phyloP scores from a whole-genome alignment of 2,797 vertebrate genomes.

The Lepidocolaptes lacrymiger region DNA sequence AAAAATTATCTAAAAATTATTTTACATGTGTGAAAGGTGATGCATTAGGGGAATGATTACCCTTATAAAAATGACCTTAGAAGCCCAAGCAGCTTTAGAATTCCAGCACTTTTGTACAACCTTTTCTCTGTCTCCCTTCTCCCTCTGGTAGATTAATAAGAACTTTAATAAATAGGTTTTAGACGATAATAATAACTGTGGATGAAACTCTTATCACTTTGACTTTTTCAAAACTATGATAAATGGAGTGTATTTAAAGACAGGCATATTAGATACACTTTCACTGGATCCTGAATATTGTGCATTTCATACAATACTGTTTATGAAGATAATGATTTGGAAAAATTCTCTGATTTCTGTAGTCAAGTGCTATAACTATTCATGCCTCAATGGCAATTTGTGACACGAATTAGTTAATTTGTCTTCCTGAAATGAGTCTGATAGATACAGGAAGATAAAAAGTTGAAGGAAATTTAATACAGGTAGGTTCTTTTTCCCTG shows the following conservation, averaged over 20 bases:
- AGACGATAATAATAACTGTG: neutral
- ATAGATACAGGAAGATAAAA: neutral
- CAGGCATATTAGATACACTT: neutral
- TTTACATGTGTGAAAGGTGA: neutral
- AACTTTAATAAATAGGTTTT: constrained; percentile 2
- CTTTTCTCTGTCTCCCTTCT: neutral
- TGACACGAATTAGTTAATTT: neutral
- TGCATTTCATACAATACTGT: neutral
- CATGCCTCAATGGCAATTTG: neutral
- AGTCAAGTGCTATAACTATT: neutral
- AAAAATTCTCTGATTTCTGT: neutral
- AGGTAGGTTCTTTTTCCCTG: neutral
- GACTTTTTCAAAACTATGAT: neutral
- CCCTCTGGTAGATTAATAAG: constrained; percentile 16
- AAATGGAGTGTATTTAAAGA: constrained; percentile 37
- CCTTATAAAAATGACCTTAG: neutral
- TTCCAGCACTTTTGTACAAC: neutral
- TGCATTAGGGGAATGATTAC: neutral
- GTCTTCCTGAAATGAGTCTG: neutral
- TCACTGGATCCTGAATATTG: neutral
- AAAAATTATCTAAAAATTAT: neutral
- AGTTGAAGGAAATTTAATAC: neutral
- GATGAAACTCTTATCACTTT: neutral
- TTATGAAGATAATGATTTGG: neutral
- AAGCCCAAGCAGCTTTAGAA: neutral